Percentiles rank a stretch among this genome's conserved stretches.
These are phyloP conservation scores for Eumeta japonica DNA, from an alignment of 1,140 invertebrate species.

Conservation along the genomic window DNA sequence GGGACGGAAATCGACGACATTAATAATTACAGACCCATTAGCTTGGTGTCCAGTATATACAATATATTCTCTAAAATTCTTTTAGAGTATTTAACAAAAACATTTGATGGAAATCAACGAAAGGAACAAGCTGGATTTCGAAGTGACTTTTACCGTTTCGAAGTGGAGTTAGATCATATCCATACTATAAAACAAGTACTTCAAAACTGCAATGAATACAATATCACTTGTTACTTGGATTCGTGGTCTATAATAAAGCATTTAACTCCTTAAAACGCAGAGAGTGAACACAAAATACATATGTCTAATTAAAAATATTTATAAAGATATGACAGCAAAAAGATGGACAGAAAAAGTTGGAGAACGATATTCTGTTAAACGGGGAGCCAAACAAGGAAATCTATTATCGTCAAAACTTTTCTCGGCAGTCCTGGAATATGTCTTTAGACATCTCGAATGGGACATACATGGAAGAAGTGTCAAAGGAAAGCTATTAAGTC, in stretches of 20 bases:
- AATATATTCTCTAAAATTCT: conserved; percentile 19
- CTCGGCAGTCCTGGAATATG: no score
- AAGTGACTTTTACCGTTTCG: no score
- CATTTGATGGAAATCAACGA: conserved; percentile 14
- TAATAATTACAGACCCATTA: no score
- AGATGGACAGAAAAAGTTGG: conserved; percentile 13
- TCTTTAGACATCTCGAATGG: conserved; percentile 14
- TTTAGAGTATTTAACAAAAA: conserved; percentile 12
- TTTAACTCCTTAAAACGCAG: conserved; percentile 13
- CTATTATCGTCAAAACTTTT: no score
- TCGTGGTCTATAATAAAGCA: conserved; percentile 16
- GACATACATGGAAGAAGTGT: conserved; percentile 12
- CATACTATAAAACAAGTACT: no score
- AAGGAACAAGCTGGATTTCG: conserved; percentile 13
- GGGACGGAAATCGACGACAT: conserved; percentile 16
- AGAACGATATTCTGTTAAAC: conserved; percentile 9
- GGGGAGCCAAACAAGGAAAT: conserved; percentile 3
- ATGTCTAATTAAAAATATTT: no score
- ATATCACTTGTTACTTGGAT: conserved; percentile 11
- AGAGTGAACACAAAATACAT: no score
- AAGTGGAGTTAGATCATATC: conserved; percentile 14
- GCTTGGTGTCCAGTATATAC: conserved; percentile 15
- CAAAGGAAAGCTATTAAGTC: conserved; percentile 11
- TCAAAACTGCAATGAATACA: conserved; percentile 14
- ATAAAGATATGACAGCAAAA: no score